Conservation (phyloP, 2,888 invertebrate genomes). For the Caenorhabditis japonica region DNA sequence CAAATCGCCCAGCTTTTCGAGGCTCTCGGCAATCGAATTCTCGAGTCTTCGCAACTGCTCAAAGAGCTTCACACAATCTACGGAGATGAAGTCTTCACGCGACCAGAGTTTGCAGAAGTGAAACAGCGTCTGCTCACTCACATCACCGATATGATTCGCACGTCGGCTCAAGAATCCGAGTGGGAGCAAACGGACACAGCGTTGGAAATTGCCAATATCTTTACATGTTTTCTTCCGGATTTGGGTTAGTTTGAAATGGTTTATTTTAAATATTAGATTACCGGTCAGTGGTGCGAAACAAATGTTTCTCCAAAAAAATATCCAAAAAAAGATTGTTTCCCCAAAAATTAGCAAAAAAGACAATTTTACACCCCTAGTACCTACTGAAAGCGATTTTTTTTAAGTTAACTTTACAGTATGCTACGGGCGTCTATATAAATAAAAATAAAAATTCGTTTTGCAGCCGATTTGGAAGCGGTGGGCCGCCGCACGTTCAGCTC, state of each 20-base stretch:
- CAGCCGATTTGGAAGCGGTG: constrained; percentile 33
- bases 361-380: too few relatives aligned
- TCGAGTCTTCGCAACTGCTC: constrained; percentile 15
- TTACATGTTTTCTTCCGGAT: constrained; percentile 22
- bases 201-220: constrained; percentile 19
- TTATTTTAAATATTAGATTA: background rate
- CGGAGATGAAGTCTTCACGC: constrained; percentile 11
- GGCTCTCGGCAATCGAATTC: constrained; percentile 13
- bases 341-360: background rate
- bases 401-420: background rate
- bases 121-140: background rate
- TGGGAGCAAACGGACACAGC: constrained; percentile 30
- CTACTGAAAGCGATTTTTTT: background rate
- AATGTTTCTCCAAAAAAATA: too few relatives aligned
- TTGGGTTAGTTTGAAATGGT: constrained; percentile 8
- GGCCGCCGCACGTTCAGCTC: background rate
- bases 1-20: constrained; percentile 15
- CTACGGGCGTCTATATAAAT: background rate
- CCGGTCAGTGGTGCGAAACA: too few relatives aligned
- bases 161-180: background rate
- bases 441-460: background rate
- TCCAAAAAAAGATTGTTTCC: background rate
- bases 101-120: constrained; percentile 7
- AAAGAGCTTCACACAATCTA: constrained; percentile 13
- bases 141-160: constrained; percentile 18